Conservation (phyloP, 2,888 invertebrate species). For the Drosophila greeni region DNA sequence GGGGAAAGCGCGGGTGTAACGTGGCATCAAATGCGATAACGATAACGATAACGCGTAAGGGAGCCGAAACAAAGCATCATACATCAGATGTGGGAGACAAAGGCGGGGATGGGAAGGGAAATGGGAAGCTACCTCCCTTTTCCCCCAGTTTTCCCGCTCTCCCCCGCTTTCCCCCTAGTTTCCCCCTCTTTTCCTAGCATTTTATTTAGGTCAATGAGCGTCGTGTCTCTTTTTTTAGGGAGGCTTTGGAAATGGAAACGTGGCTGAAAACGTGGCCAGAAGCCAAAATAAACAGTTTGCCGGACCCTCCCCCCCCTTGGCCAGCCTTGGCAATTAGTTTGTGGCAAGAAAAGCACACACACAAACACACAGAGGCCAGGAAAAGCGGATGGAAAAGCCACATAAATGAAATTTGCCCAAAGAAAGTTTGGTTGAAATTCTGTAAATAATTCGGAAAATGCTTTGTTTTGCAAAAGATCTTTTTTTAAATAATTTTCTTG, state of each 20-base stretch:
- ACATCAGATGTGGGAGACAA: constrained; percentile 37
- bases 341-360: constrained; percentile 13
- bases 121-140: no score
- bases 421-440: not conserved
- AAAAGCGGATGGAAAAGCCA: no score
- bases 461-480: not conserved
- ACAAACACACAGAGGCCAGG: not conserved
- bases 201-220: constrained; percentile 71
- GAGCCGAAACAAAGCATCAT: constrained; percentile 37
- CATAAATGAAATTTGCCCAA: not conserved
- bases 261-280: constrained; percentile 18
- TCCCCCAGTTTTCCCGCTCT: no score
- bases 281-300: constrained; percentile 39
- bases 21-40: constrained; percentile 60
- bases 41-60: constrained; percentile 52
- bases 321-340: constrained; percentile 43
- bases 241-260: not conserved
- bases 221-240: constrained; percentile 11
- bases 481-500: not conserved
- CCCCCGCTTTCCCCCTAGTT: no score
- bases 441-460: not conserved
- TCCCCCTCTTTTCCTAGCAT: no score
- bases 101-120: not conserved
- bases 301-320: constrained; percentile 2
- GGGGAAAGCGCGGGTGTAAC: constrained; percentile 49